A percentile compares a stretch with the other conserved stretches of the same genome.
These are phyloP conservation scores for Myiagra hebetior DNA, from an alignment of 2,113 vertebrate genomes.

Conservation along the genomic window DNA sequence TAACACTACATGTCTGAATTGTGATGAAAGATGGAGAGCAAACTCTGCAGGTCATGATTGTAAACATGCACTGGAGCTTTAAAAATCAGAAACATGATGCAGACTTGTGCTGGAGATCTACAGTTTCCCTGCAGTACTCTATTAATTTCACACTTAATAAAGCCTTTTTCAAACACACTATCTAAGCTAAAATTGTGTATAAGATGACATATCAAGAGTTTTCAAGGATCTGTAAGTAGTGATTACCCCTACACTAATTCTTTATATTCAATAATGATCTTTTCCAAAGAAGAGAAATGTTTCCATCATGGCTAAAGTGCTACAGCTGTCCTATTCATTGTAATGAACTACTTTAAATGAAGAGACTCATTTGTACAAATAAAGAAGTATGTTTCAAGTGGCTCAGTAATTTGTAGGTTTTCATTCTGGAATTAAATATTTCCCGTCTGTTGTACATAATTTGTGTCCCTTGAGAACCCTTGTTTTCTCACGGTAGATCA, in stretches of 20 bases:
- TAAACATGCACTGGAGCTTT: background rate
- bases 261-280: background rate
- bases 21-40: background rate
- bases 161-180: background rate
- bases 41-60: background rate
- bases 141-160: background rate
- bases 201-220: background rate
- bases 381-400: constrained; percentile 31
- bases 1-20: background rate
- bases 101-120: background rate
- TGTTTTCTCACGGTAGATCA: background rate
- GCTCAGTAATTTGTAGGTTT: constrained; percentile 36
- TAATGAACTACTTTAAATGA: constrained; percentile 45
- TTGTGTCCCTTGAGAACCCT: background rate
- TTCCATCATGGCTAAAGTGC: background rate
- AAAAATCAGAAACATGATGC: background rate
- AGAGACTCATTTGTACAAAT: constrained; percentile 17
- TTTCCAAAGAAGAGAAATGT: background rate
- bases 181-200: background rate
- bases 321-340: constrained; percentile 34
- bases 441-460: constrained; percentile 10
- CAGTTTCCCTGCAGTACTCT: background rate
- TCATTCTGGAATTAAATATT: constrained; percentile 17
- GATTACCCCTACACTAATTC: background rate
- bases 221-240: constrained; percentile 1